A percentile compares a stretch with the other conserved stretches of the same genome.
Evolutionary conservation across 2,797 vertebrate species (phyloP).

Genomic region (Amniataba percoides): DNA sequence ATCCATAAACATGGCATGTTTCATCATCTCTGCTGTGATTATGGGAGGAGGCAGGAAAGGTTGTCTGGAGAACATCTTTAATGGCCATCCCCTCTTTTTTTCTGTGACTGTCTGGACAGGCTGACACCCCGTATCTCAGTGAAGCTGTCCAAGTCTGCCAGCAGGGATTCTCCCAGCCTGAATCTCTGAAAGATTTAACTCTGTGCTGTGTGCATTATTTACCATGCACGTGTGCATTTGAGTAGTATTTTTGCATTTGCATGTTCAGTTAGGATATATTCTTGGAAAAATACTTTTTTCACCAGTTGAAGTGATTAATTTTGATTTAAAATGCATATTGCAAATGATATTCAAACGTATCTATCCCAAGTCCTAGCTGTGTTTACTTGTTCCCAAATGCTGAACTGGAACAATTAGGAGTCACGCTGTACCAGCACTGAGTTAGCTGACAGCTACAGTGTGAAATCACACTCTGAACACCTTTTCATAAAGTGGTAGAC

Average conservation of each 20-base stretch:
- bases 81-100: slow-evolving; percentile 35
- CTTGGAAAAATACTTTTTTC: background rate
- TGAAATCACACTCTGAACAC: slow-evolving; percentile 20
- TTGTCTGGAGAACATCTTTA: slow-evolving; percentile 58
- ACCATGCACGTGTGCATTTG: slow-evolving; percentile 8
- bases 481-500: slow-evolving; percentile 7
- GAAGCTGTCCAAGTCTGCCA: slow-evolving; percentile 57
- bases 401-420: background rate
- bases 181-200: slow-evolving; percentile 22
- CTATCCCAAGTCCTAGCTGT: background rate
- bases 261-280: background rate
- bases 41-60: slow-evolving; percentile 41
- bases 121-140: slow-evolving; percentile 47
- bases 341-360: background rate
- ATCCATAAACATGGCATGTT: slow-evolving; percentile 62
- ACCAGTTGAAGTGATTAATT: background rate
- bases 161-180: slow-evolving; percentile 32
- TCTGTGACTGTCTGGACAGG: slow-evolving; percentile 35
- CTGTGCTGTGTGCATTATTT: background rate
- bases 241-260: background rate
- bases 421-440: background rate
- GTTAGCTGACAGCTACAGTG: slow-evolving; percentile 11
- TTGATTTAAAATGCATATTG: background rate
- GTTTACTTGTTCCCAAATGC: background rate
- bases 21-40: slow-evolving; percentile 61